Evolutionary conservation across 1,140 invertebrate genomes (phyloP).

Genomic region (Agraylea sexmaculata): DNA sequence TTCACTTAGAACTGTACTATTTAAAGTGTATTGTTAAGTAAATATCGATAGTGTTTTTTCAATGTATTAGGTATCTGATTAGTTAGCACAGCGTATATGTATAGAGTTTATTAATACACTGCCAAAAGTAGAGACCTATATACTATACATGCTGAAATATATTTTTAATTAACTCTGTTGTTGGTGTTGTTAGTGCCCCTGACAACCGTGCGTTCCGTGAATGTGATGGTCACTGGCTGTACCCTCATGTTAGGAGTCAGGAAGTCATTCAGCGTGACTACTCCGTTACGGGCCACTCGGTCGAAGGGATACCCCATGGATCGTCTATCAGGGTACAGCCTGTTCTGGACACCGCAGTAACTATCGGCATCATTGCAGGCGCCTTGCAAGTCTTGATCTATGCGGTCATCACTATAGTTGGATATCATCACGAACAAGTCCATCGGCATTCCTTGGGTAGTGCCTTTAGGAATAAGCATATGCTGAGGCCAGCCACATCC

Average conservation of each 20-base stretch:
- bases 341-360: constrained; percentile 61
- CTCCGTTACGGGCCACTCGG: constrained; percentile 36
- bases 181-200: neutral
- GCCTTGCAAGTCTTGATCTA: constrained; percentile 27
- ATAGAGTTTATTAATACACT: too few species aligned
- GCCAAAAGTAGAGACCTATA: too few species aligned
- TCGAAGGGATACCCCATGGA: constrained; percentile 74
- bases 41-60: too few species aligned
- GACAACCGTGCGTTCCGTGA: constrained; percentile 28
- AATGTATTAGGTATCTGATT: too few species aligned
- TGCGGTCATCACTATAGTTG: constrained; percentile 57
- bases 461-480: constrained; percentile 68
- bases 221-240: constrained; percentile 39
- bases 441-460: constrained; percentile 49
- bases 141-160: too few species aligned
- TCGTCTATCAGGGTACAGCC: constrained; percentile 56
- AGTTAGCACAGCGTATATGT: too few species aligned
- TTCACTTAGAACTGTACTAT: too few species aligned
- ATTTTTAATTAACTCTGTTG: too few species aligned
- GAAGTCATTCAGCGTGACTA: constrained; percentile 46
- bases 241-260: constrained; percentile 56
- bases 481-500: constrained; percentile 83
- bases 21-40: too few species aligned
- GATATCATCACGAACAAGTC: constrained; percentile 74
- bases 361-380: constrained; percentile 55